Evolutionary conservation across 2,113 vertebrate species (phyloP).

Genomic region (Arothron firmamentum): DNA sequence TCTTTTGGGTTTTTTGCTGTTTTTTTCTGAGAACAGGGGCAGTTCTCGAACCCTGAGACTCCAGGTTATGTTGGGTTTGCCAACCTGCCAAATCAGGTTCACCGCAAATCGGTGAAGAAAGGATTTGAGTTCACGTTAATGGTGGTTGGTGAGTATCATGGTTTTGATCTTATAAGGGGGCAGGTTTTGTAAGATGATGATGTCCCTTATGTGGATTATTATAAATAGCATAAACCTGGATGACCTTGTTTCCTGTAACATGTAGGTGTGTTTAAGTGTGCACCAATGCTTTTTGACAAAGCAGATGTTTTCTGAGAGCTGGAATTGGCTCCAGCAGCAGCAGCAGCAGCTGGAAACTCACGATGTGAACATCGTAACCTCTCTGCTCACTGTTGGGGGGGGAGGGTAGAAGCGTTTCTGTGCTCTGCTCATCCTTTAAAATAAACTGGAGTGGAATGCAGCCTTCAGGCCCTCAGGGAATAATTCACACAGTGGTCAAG

Average conservation of each 20-base stretch:
- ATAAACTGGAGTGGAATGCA: conserved; percentile 70
- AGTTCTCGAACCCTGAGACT: conserved; percentile 95
- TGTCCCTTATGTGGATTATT: no score
- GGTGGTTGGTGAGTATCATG: conserved; percentile 90
- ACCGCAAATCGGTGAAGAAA: conserved; percentile 97
- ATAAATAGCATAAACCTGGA: no score
- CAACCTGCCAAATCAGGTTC: conserved; percentile 98
- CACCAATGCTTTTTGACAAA: conserved; percentile 12
- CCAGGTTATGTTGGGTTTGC: conserved; percentile 98
- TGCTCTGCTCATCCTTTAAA: conserved; percentile 70
- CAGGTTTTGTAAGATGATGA: no score
- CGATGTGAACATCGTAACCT: conserved; percentile 31
- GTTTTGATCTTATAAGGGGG: not conserved
- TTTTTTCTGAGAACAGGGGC: conserved; percentile 77
- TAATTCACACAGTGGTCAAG: conserved; percentile 44
- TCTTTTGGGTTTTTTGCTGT: not conserved
- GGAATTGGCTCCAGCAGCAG: conserved; percentile 19
- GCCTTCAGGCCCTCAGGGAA: conserved; percentile 43
- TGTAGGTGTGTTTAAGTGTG: not conserved
- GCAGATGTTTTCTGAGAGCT: conserved; percentile 35
- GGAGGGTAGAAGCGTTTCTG: conserved; percentile 33
- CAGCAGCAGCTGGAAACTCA: conserved; percentile 31
- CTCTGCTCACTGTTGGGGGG: conserved; percentile 30
- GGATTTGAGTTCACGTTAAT: conserved; percentile 99
- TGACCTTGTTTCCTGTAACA: not conserved